Evolutionary conservation across 2,113 vertebrate genomes (phyloP).

Genomic region (Maccullochella peelii): DNA sequence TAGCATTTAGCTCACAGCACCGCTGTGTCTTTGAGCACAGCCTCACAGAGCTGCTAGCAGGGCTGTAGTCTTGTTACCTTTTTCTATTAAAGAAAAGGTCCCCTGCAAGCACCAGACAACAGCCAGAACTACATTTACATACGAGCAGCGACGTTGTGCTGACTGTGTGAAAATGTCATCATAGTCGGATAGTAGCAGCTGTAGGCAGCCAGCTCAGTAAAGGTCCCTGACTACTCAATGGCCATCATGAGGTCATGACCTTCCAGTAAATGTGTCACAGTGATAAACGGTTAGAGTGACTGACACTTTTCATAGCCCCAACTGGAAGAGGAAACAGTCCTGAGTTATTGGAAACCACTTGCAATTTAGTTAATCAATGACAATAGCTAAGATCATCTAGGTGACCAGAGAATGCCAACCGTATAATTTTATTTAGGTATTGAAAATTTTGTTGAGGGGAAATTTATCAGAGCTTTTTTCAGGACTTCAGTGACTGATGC

Average conservation of each 20-base stretch:
- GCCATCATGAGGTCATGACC: conserved; percentile 63
- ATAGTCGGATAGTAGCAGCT: conserved; percentile 56
- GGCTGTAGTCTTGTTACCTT: neutral
- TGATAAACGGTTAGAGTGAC: conserved; percentile 57
- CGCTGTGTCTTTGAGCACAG: neutral
- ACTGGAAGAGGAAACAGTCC: neutral
- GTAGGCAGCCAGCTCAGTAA: conserved; percentile 37
- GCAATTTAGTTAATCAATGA: conserved; percentile 9
- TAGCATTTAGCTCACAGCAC: neutral
- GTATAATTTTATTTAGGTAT: neutral
- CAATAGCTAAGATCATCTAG: neutral
- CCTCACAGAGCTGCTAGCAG: neutral
- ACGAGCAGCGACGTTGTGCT: conserved; percentile 49
- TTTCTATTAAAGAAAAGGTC: neutral
- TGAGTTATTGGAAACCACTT: neutral
- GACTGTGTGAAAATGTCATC: conserved; percentile 49
- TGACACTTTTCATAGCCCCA: conserved; percentile 11
- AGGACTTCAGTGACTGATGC: neutral
- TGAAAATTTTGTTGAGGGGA: neutral
- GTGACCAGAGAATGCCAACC: neutral
- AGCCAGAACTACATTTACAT: conserved; percentile 39
- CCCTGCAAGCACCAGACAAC: conserved; percentile 12
- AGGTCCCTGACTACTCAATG: conserved; percentile 50
- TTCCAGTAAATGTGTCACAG: conserved; percentile 70
- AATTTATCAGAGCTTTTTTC: neutral